Percentiles rank a stretch among this genome's conserved stretches.
phyloP scores from a whole-genome alignment of 2,113 vertebrate species.

The Petrocephalus zakoni region DNA sequence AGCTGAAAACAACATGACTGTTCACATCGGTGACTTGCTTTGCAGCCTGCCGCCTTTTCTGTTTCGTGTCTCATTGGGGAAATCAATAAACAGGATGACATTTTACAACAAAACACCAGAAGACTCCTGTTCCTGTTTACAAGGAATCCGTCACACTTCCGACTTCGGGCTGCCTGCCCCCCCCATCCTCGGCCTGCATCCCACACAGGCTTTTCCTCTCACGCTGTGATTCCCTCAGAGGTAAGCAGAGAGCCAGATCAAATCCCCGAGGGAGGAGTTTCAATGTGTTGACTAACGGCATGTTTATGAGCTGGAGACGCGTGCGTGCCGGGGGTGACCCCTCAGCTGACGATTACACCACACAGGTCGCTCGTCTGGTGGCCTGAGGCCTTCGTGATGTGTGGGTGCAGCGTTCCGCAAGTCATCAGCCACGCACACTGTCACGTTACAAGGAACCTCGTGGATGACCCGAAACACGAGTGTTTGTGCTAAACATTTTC shows the following conservation, averaged over 20 bases:
- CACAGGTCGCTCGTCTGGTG: background rate
- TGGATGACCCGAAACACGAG: background rate
- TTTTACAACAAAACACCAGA: background rate
- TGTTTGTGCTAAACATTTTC: background rate
- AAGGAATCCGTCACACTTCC: background rate
- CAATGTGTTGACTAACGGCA: background rate
- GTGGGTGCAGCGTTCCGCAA: background rate
- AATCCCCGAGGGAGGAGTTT: background rate
- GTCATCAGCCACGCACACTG: background rate
- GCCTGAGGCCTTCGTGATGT: background rate
- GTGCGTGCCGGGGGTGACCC: background rate
- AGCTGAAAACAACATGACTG: background rate
- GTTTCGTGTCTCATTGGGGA: background rate
- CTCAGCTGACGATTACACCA: background rate
- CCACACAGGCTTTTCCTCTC: background rate
- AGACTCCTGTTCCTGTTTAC: slow-evolving; percentile 10
- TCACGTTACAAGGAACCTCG: background rate
- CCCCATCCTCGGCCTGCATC: background rate
- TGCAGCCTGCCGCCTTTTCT: background rate
- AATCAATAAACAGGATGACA: slow-evolving; percentile 17
- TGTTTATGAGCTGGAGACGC: background rate
- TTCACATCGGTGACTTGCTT: background rate
- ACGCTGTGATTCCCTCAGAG: background rate
- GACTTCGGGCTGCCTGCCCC: background rate
- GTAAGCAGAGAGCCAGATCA: background rate